These are phyloP conservation scores for Bambusicola thoracicus DNA, from an alignment of 2,113 vertebrate species.

Conservation along the genomic window DNA sequence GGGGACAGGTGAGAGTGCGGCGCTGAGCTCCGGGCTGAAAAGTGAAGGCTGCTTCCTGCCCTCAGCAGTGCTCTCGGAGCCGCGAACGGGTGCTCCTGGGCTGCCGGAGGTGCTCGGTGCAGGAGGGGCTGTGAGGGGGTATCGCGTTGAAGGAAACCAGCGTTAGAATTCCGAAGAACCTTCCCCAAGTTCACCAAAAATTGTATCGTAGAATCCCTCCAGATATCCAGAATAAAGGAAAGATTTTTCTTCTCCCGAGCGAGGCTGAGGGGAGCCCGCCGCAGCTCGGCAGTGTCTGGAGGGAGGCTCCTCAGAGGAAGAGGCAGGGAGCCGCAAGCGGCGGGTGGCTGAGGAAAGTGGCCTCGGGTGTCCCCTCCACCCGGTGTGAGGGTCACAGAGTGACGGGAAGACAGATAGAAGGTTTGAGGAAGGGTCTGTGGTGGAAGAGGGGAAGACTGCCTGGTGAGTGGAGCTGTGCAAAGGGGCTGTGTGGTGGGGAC, in stretches of 20 bases:
- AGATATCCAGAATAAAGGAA: too few relatives aligned
- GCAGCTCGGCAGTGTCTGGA: not conserved
- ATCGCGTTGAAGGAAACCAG: not conserved
- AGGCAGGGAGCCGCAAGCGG: not conserved
- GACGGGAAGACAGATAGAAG: not conserved
- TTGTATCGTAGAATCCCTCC: too few relatives aligned
- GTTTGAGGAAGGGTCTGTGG: not conserved
- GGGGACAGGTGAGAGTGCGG: too few relatives aligned
- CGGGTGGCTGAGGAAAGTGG: too few relatives aligned
- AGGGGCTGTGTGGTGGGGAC: accelerated
- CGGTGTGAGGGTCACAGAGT: accelerated
- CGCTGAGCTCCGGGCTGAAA: too few relatives aligned
- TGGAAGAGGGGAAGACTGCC: not conserved
- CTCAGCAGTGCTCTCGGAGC: not conserved
- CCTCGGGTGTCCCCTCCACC: not conserved
- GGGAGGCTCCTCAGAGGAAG: accelerated
- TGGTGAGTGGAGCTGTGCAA: accelerated
- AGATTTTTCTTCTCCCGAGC: accelerated
- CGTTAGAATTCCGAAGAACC: not conserved
- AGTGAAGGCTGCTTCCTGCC: not conserved
- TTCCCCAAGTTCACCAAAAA: not conserved
- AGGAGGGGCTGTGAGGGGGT: not conserved
- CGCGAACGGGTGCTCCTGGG: not conserved
- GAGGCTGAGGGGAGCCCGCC: not conserved
- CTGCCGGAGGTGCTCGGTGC: not conserved